Evolutionary conservation across 2,113 vertebrate species (phyloP), one percentile per base, ranked within the genome.

Genomic region (Lagopus leucura): DNA sequence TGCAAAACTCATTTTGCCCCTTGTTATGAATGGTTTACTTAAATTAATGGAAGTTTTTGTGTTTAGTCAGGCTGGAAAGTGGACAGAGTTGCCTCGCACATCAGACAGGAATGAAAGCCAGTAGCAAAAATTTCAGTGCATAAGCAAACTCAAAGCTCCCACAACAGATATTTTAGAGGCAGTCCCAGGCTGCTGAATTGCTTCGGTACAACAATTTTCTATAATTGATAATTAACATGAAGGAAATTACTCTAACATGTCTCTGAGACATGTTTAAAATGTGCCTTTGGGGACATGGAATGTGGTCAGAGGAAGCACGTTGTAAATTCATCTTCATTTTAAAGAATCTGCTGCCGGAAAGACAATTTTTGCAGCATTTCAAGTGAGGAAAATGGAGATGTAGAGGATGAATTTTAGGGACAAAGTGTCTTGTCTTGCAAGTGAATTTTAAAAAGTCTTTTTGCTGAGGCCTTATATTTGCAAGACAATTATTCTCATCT

Each of bases 301-400:
- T 36, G 11, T 52, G 79, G 82, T 91, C 69, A 64, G 45, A 64
- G 38, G 32, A 80, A 50, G 32, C 45, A 74, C 50, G 20, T 55
- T 92, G 75, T 47, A 89, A 86, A 90, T 92, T 92, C 72, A 32
- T 65, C 58, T 72, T 79, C 0, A 8, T 91, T 95, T 84, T 67
- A 80, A 83, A 80, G 55, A 47, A 65, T 43, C 34, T 72, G 16
- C 86, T 90, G 47, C 61, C 63, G 78, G 28, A 55, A 88, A 65
- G 22, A 22, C 11, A 28, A 1, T 47, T 91, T 87, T 66, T 36
- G 45, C 25, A 73, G 25, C 24, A 54, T 78, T 93, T 90, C 32
- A 57, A 61, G 57, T 32, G 25, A 32, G 13, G 11, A 86, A 84
- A 91, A 60, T 8, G 8, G 2, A 75, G 57, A 67, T 38, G 25